phyloP scores from a whole-genome alignment of 2,888 invertebrate species.

The Lasius platythorax region DNA sequence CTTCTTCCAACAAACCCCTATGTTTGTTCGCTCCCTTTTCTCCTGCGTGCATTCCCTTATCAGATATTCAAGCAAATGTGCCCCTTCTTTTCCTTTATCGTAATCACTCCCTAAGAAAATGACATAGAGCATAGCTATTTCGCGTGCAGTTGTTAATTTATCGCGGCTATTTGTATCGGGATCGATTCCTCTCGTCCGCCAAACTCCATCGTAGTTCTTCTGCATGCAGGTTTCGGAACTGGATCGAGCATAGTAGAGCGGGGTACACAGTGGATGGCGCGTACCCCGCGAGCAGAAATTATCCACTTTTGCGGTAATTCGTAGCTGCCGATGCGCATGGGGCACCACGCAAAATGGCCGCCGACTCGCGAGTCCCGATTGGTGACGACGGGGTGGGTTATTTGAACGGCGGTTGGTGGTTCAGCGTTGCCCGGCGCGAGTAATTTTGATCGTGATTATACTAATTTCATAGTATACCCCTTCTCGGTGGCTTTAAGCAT shows the following conservation, averaged over 20 bases:
- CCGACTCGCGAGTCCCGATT: slow-evolving; percentile 73
- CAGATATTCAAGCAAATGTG: slow-evolving; percentile 21
- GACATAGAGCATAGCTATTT: slow-evolving; percentile 52
- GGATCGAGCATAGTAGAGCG: slow-evolving; percentile 17
- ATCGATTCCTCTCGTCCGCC: slow-evolving; percentile 38
- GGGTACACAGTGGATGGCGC: slow-evolving; percentile 31
- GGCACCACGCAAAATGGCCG: slow-evolving; percentile 79
- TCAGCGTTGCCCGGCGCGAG: slow-evolving; percentile 77
- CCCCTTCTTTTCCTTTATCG: slow-evolving; percentile 31
- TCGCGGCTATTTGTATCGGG: slow-evolving; percentile 24
- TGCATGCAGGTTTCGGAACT: slow-evolving; percentile 43
- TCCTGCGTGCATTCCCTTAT: slow-evolving; percentile 34
- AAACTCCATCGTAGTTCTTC: slow-evolving; percentile 23
- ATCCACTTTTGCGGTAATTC: slow-evolving; percentile 80
- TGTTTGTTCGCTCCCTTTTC: slow-evolving; percentile 37
- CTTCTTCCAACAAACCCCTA: slow-evolving; percentile 48
- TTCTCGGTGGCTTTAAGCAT: slow-evolving; percentile 78
- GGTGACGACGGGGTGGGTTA: slow-evolving; percentile 79
- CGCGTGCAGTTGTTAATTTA: slow-evolving; percentile 52
- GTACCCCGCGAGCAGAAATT: slow-evolving; percentile 70
- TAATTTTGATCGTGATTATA: slow-evolving; percentile 84
- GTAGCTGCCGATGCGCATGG: slow-evolving; percentile 74
- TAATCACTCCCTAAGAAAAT: slow-evolving; percentile 53
- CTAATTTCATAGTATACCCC: slow-evolving; percentile 82
- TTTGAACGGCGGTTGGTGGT: slow-evolving; percentile 82